Evolutionary conservation across 2,797 vertebrate species (phyloP), one percentile per base, ranked within the genome.

Genomic region (Coregonus suidteri): DNA sequence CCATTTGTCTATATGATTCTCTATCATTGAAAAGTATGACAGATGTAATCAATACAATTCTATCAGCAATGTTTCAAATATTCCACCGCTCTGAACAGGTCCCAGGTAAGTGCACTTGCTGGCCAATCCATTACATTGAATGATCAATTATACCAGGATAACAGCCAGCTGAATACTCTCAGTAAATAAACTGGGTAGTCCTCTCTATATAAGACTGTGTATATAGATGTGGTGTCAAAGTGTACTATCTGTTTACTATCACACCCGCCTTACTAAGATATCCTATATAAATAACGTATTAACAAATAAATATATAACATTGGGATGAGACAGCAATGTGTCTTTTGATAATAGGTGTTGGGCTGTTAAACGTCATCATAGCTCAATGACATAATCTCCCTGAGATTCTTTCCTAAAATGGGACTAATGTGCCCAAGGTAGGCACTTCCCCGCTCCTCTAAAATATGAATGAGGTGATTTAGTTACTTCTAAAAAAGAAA

Each of bases 401-500:
- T 7, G 18, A 4, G 0, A n/a, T 41, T 37, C 25, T 30, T 41
- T 15, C 34, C 18, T 47, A n/a, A 70, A 35, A 70, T n/a, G 68
- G 68, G 35, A 47, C 68, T 11, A n/a, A 20, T 41, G 35, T n/a
- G 37, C 16, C 11, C 34, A 41, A 65, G 83, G 75, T 87, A 76
- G 65, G 84, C 78, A 54, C 82, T 82, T 79, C 84, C 73, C 78
- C 79, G 74, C 77, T 82, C 82, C 85, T 81, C 83, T 90, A 77
- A 91, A 92, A 89, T 89, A 88, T 90, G 87, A 89, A 91, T 87
- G 90, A 90, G 87, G 88, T 78, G 85, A 86, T 80, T 25, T 75
- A 77, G 77, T 93, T 91, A 90, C 64, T 20, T 84, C 56, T 31
- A 51, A 4, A 62, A 11, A 9, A n/a, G 47, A 54, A 53, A 20